A percentile compares a stretch with the other conserved stretches of the same genome.
These are phyloP conservation scores for Sphaerodactylus townsendi DNA, from an alignment of 2,113 vertebrate genomes.

Conservation along the genomic window DNA sequence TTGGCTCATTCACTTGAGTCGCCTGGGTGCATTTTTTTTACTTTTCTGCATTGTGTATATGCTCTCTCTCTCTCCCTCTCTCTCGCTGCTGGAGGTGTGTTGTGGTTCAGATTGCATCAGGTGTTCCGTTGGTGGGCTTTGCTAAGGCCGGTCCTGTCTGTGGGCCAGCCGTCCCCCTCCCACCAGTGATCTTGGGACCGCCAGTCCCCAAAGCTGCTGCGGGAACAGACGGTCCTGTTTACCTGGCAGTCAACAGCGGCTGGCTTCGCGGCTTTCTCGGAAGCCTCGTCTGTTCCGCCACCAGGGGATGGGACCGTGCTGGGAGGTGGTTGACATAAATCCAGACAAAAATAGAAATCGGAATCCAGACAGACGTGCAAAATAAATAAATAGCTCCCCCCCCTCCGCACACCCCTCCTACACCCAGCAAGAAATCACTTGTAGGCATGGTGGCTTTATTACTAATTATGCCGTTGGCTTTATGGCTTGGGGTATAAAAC, in stretches of 20 bases:
- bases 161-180: neutral
- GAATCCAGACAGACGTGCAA: neutral
- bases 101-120: neutral
- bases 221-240: too few species aligned
- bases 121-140: neutral
- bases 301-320: neutral
- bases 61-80: too few species aligned
- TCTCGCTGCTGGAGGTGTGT: neutral
- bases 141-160: neutral
- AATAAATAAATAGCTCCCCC: neutral
- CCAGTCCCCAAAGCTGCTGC: neutral
- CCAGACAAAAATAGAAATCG: neutral
- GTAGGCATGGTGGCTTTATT: slow-evolving; percentile 59
- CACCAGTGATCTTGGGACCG: too few species aligned
- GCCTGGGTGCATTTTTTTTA: too few species aligned
- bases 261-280: neutral
- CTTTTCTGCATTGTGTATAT: too few species aligned
- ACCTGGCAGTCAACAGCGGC: neutral
- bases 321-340: neutral
- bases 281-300: neutral
- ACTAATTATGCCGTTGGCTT: slow-evolving; percentile 66
- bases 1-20: neutral
- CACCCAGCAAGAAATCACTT: slow-evolving; percentile 59
- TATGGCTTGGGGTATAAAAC: slow-evolving; percentile 61
- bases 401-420: neutral